Evolutionary conservation across 2,888 invertebrate genomes (phyloP).

Genomic region (Caenorhabditis sp.): DNA sequence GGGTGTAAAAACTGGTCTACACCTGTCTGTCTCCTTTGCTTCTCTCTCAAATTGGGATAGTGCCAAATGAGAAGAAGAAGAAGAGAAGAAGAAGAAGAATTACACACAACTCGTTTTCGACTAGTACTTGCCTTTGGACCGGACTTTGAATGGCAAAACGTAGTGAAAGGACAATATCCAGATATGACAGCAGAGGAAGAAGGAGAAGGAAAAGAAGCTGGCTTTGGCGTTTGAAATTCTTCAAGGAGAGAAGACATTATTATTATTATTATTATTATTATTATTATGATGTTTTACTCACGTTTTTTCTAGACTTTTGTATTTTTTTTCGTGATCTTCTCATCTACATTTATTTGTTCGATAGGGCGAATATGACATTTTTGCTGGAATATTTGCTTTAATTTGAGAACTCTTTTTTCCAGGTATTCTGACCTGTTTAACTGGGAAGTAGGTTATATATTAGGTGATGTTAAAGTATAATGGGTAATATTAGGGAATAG

Average conservation of each 20-base stretch:
- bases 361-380: no score
- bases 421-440: no score
- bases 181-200: not conserved
- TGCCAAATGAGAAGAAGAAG: not conserved
- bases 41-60: not conserved
- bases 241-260: not conserved
- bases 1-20: not conserved
- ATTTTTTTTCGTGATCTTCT: no score
- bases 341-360: no score
- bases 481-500: no score
- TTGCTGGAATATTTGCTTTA: no score
- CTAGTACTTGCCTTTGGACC: constrained; percentile 1
- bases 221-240: not conserved
- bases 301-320: not conserved
- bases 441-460: no score
- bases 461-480: no score
- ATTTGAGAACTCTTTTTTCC: no score
- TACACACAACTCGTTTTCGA: not conserved
- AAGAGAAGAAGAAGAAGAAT: not conserved
- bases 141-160: constrained; percentile 1
- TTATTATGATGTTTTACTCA: not conserved
- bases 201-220: not conserved
- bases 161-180: not conserved
- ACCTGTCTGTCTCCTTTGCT: not conserved
- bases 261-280: not conserved